phyloP scores from a whole-genome alignment of 2,113 vertebrate species.

The Sinocyclocheilus maitianheensis region DNA sequence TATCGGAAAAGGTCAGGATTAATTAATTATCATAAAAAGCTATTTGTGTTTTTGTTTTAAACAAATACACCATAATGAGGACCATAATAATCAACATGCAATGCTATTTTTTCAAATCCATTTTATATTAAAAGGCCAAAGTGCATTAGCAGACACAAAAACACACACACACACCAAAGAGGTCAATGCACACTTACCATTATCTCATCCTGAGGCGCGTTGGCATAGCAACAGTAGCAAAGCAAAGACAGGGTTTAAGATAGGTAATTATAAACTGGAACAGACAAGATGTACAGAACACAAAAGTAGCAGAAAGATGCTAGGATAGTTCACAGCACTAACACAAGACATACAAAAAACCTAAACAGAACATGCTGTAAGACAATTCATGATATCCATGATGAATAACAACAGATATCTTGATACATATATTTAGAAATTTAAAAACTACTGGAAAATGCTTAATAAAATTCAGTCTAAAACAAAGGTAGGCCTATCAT shows the following conservation, averaged over 20 bases:
- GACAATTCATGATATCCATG: not conserved
- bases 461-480: not conserved
- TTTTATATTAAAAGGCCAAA: not conserved
- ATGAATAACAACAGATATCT: not conserved
- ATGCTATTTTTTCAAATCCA: not conserved
- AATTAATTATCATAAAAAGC: not conserved
- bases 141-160: constrained; percentile 27
- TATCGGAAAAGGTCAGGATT: not conserved
- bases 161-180: constrained; percentile 32
- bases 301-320: constrained; percentile 10
- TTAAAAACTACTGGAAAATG: not conserved
- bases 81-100: not conserved
- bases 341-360: not conserved
- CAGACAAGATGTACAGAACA: constrained; percentile 3
- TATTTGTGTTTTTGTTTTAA: not conserved
- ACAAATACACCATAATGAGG: not conserved
- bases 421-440: no score
- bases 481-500: not conserved
- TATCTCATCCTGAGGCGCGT: constrained; percentile 61
- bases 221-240: constrained; percentile 57
- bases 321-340: not conserved
- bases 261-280: constrained; percentile 53
- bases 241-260: constrained; percentile 53
- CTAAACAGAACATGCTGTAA: not conserved
- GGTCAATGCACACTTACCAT: constrained; percentile 58